A percentile compares a stretch with the other conserved stretches of the same genome.
phyloP scores from a whole-genome alignment of 2,888 invertebrate species.

The Furcula furcula region DNA sequence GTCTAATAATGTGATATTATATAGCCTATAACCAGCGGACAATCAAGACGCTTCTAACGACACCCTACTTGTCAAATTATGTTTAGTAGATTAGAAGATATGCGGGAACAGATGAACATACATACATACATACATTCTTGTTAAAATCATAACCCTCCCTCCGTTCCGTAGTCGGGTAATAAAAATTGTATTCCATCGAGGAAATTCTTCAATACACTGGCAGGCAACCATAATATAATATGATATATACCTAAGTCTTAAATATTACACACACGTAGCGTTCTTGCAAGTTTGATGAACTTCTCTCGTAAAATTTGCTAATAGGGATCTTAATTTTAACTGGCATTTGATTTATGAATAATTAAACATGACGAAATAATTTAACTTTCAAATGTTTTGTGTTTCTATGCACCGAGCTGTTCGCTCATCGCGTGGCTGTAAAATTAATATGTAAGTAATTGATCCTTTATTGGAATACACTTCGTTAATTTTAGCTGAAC shows the following conservation, averaged over 20 bases:
- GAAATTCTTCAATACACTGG: slow-evolving; percentile 22
- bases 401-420: slow-evolving; percentile 35
- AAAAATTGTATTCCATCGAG: no score
- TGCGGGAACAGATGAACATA: no score
- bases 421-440: slow-evolving; percentile 17
- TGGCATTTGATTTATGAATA: slow-evolving; percentile 49
- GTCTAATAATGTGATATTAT: no score
- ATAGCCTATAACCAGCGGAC: no score
- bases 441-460: slow-evolving; percentile 19
- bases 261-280: slow-evolving; percentile 38
- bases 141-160: no score
- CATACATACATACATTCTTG: no score
- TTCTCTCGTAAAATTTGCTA: slow-evolving; percentile 50
- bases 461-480: slow-evolving; percentile 13
- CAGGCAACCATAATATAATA: slow-evolving; percentile 34
- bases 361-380: slow-evolving; percentile 49
- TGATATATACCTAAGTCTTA: slow-evolving; percentile 29
- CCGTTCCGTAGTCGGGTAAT: no score
- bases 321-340: slow-evolving; percentile 51
- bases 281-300: slow-evolving; percentile 38
- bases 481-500: slow-evolving; percentile 5
- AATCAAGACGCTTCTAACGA: no score
- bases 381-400: slow-evolving; percentile 33
- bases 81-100: no score
- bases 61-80: no score